These are phyloP conservation scores for Machimus rusticus DNA, from an alignment of 2,888 invertebrate genomes.

Conservation along the genomic window DNA sequence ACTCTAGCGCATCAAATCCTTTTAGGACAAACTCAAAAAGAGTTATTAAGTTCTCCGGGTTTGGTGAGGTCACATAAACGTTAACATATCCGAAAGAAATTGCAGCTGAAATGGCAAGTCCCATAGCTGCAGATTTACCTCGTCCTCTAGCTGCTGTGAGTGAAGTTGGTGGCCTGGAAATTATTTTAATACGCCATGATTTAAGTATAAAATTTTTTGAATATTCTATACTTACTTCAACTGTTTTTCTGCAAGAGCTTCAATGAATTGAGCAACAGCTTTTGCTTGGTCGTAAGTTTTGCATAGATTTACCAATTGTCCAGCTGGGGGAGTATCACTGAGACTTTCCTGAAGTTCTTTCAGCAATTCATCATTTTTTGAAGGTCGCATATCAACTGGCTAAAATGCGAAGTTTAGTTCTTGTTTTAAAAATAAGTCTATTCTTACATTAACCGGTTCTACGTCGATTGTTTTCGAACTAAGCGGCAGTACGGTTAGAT, in stretches of 20 bases:
- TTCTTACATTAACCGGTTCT: conserved; percentile 69
- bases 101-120: conserved; percentile 88
- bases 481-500: conserved; percentile 88
- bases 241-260: conserved; percentile 92
- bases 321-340: conserved; percentile 90
- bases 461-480: conserved; percentile 88
- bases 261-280: conserved; percentile 90
- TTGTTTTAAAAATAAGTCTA: background rate
- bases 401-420: conserved; percentile 38
- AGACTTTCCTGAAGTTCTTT: conserved; percentile 81
- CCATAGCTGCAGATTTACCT: conserved; percentile 97
- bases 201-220: background rate
- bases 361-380: conserved; percentile 69
- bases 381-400: conserved; percentile 57
- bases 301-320: conserved; percentile 85
- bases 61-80: conserved; percentile 96
- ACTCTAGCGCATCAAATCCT: conserved; percentile 91
- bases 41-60: conserved; percentile 97
- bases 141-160: conserved; percentile 96
- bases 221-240: conserved; percentile 62
- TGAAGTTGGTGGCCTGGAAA: conserved; percentile 82
- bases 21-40: conserved; percentile 96
- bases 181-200: background rate
- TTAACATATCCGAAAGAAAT: conserved; percentile 83
- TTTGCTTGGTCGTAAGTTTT: conserved; percentile 94